A percentile compares a stretch with the other conserved stretches of the same genome.
Conservation (phyloP, 2,113 vertebrate species). For the Limnothrissa miodon region DNA sequence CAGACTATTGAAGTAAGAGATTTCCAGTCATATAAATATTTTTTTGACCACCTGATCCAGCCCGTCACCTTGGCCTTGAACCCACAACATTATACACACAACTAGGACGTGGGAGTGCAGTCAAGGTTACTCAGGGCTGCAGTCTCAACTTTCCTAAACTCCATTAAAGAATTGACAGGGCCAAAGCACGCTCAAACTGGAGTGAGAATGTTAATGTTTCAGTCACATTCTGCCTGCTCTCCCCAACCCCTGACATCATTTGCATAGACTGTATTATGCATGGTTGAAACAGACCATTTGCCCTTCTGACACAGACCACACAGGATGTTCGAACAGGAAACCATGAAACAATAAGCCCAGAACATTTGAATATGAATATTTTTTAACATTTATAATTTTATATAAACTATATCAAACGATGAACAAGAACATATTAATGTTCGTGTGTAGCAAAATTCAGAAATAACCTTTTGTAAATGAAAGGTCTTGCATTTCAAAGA, state of each 20-base stretch:
- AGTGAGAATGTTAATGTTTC: neutral
- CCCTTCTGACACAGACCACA: neutral
- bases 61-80: too few relatives aligned
- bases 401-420: neutral
- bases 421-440: neutral
- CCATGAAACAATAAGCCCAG: neutral
- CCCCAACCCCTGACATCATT: neutral
- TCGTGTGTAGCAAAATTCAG: neutral
- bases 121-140: too few relatives aligned
- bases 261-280: constrained; percentile 13
- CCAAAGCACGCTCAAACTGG: neutral
- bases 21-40: neutral
- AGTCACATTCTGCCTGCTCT: neutral
- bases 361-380: constrained; percentile 3
- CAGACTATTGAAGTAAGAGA: neutral
- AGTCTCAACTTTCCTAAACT: neutral
- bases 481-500: neutral
- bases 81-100: too few relatives aligned
- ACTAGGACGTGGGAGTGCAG: too few relatives aligned
- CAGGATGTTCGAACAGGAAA: neutral
- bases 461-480: neutral
- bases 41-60: too few relatives aligned
- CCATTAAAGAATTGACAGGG: neutral
- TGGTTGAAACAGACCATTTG: neutral
- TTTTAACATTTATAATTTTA: too few relatives aligned